Evolutionary conservation across 2,113 vertebrate genomes (phyloP).

Genomic region (Procavia capensis): DNA sequence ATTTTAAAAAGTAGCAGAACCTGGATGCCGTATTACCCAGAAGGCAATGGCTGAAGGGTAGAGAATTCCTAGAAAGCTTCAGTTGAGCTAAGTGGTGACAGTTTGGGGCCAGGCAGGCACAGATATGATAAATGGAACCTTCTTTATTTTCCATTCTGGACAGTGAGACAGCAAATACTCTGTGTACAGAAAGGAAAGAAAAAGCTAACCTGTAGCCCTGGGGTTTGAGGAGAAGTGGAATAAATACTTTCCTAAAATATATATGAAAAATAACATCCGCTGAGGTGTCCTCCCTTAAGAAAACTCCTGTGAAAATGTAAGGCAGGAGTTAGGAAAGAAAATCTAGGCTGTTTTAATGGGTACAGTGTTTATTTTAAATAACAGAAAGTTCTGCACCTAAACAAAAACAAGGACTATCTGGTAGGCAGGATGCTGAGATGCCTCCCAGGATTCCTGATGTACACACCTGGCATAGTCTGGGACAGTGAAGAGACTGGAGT

Average conservation of each 20-base stretch:
- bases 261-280: conserved; percentile 78
- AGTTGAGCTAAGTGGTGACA: not conserved
- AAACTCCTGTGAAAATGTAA: not conserved
- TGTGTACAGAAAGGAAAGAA: not conserved
- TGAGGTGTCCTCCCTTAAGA: conserved; percentile 46
- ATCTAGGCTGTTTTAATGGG: not conserved
- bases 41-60: not conserved
- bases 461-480: not conserved
- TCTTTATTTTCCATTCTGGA: not conserved
- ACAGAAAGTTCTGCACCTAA: not conserved
- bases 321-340: not conserved
- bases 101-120: not conserved
- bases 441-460: not conserved
- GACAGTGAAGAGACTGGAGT: not conserved
- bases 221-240: conserved; percentile 69
- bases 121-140: not conserved
- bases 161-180: not conserved
- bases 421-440: not conserved
- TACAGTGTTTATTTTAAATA: conserved; percentile 13
- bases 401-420: not conserved
- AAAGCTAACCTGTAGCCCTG: not conserved
- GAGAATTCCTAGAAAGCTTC: not conserved
- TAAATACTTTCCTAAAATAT: conserved; percentile 83
- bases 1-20: not conserved
- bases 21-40: not conserved